A percentile compares a stretch with the other conserved stretches of the same genome.
Evolutionary conservation across 1,140 invertebrate genomes (phyloP).

Genomic region (Colletes latitarsis): DNA sequence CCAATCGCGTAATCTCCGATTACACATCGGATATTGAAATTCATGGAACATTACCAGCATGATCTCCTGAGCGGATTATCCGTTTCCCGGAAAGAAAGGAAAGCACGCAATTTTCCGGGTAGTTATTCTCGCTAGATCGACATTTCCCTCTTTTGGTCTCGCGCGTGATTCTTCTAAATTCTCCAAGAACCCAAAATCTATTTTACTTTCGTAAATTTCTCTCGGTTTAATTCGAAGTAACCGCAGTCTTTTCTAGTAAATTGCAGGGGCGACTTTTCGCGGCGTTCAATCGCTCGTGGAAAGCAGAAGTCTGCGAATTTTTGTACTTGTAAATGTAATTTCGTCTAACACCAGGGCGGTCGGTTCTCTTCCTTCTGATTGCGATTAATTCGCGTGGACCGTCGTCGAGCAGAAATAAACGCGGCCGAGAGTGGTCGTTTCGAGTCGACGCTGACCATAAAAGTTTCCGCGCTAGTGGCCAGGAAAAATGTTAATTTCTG

Average conservation of each 20-base stretch:
- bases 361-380: background rate
- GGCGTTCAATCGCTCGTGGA: background rate
- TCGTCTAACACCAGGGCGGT: background rate
- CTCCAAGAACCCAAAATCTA: too few relatives aligned
- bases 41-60: too few relatives aligned
- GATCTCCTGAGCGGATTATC: too few relatives aligned
- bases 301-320: background rate
- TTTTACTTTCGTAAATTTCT: too few relatives aligned
- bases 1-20: too few relatives aligned
- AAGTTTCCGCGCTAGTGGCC: conserved; percentile 7
- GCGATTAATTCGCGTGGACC: conserved; percentile 6
- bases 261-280: background rate
- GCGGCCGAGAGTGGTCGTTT: background rate
- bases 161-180: background rate
- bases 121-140: too few relatives aligned
- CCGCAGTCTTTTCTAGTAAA: background rate
- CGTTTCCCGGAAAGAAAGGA: too few relatives aligned
- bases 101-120: too few relatives aligned
- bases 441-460: background rate
- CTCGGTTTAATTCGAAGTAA: too few relatives aligned
- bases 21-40: too few relatives aligned
- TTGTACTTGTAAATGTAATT: conserved; percentile 29
- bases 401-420: background rate
- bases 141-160: background rate
- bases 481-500: conserved; percentile 22